Conservation (phyloP, 2,113 vertebrate genomes). For the Reinhardtius hippoglossoides region DNA sequence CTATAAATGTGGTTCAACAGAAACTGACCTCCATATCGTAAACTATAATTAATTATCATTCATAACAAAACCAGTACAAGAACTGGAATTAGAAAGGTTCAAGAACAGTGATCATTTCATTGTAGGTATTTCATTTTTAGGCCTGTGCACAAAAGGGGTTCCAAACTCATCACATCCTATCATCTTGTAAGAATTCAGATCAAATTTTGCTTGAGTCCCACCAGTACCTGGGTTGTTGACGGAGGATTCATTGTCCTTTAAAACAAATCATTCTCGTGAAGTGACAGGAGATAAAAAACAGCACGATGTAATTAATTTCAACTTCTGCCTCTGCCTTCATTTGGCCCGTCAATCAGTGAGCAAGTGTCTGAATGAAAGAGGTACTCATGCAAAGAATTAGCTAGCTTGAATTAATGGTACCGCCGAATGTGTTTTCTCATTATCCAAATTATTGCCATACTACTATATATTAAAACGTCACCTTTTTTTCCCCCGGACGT, state of each 20-base stretch:
- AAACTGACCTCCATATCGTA: too few relatives aligned
- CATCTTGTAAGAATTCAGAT: not conserved
- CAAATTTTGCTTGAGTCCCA: not conserved
- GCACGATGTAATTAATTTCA: conserved; percentile 54
- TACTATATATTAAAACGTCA: conserved; percentile 27
- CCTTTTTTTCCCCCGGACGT: not conserved
- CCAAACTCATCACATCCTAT: too few relatives aligned
- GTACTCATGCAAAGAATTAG: conserved; percentile 71
- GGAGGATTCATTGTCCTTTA: conserved; percentile 15
- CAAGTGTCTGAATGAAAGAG: conserved; percentile 59
- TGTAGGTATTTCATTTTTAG: not conserved
- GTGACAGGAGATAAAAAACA: conserved; percentile 11
- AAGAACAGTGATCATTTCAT: not conserved
- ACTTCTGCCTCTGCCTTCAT: conserved; percentile 63
- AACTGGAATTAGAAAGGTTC: not conserved
- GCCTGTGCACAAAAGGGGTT: not conserved
- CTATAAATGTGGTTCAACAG: not conserved
- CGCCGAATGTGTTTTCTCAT: conserved; percentile 52
- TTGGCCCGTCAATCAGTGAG: conserved; percentile 68
- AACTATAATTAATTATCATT: too few relatives aligned
- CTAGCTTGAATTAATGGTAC: conserved; percentile 56
- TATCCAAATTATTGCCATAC: conserved; percentile 61
- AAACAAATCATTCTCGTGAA: conserved; percentile 14
- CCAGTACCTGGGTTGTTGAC: not conserved
- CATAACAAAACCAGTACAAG: not conserved